Conservation (phyloP, 2,888 invertebrate species). For the Timema cristinae region DNA sequence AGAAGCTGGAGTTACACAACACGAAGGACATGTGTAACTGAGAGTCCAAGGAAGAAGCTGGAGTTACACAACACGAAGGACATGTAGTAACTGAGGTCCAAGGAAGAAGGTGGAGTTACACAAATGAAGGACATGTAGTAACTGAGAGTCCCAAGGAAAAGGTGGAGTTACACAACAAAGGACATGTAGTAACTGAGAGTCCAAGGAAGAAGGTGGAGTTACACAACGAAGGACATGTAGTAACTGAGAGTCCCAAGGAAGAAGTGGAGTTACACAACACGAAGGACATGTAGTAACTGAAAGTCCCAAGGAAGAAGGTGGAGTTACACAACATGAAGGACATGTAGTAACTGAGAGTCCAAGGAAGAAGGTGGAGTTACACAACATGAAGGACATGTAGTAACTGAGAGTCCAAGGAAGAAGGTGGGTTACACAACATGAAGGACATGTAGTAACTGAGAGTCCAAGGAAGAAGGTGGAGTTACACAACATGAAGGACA, state of each 20-base stretch:
- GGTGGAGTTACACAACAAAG: too few species aligned
- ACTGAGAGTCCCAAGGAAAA: background rate
- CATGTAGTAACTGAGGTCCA: slow-evolving; percentile 9
- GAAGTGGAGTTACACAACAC: background rate
- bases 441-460: background rate
- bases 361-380: background rate
- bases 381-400: background rate
- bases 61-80: slow-evolving; percentile 7
- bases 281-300: slow-evolving; percentile 12
- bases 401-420: background rate
- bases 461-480: background rate
- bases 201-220: slow-evolving; percentile 8
- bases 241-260: slow-evolving; percentile 14
- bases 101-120: background rate
- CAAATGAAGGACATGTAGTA: background rate
- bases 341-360: background rate
- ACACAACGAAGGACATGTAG: slow-evolving; percentile 17
- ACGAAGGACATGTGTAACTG: background rate
- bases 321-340: background rate
- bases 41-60: background rate
- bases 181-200: background rate
- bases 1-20: too few species aligned
- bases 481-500: background rate
- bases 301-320: slow-evolving; percentile 2
- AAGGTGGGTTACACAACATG: background rate